These are phyloP conservation scores for Drosophila lacteicornis DNA, from an alignment of 1,140 invertebrate genomes.

Conservation along the genomic window DNA sequence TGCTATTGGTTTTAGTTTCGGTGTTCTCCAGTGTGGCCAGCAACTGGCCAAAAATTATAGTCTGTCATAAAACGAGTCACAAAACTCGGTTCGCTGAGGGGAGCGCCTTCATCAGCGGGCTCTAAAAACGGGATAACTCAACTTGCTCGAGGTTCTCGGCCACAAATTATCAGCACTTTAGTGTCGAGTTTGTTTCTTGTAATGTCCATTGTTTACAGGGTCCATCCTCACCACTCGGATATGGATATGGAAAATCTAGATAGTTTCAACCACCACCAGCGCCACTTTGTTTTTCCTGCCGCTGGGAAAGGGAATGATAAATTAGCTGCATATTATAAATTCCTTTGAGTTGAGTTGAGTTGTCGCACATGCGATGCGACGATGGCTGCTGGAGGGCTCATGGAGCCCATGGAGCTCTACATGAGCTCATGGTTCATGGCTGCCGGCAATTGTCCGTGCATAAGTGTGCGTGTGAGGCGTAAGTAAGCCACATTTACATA, in stretches of 20 bases:
- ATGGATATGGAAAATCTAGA: constrained; percentile 43
- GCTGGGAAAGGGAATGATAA: constrained; percentile 66
- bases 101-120: constrained; percentile 28
- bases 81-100: constrained; percentile 2
- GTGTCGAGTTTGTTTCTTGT: constrained; percentile 32
- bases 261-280: background rate
- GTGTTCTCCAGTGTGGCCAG: constrained; percentile 6
- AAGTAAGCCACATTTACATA: constrained; percentile 67
- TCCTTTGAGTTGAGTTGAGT: constrained; percentile 77
- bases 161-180: constrained; percentile 77
- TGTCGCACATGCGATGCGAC: constrained; percentile 50
- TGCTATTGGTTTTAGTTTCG: constrained; percentile 45
- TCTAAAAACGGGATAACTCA: constrained; percentile 38
- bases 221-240: background rate
- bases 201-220: constrained; percentile 36
- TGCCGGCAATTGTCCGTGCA: constrained; percentile 62
- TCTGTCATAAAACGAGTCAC: constrained; percentile 33
- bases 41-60: constrained; percentile 24
- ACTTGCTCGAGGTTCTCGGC: constrained; percentile 34
- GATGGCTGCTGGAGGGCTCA: constrained; percentile 34
- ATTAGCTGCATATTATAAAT: constrained; percentile 81
- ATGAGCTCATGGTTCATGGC: constrained; percentile 50
- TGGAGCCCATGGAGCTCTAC: constrained; percentile 16
- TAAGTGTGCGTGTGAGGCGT: constrained; percentile 62
- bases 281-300: constrained; percentile 16